phyloP scores from a whole-genome alignment of 2,888 invertebrate genomes.

The Scaptomyza flava region DNA sequence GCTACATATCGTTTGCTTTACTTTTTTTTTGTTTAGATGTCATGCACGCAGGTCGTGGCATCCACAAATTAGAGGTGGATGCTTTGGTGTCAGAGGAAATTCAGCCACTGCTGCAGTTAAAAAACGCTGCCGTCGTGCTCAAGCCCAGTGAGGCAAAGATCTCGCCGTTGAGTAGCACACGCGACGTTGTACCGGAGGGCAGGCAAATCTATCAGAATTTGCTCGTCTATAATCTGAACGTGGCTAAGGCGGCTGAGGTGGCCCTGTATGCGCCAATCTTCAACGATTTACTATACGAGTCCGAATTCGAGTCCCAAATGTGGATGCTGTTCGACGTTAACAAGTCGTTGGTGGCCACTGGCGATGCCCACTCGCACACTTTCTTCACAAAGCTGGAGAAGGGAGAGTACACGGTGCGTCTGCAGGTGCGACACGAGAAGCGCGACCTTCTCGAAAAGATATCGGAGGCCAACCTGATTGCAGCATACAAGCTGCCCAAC shows the following conservation, averaged over 20 bases:
- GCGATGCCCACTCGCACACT: constrained; percentile 95
- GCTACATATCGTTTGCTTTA: not conserved
- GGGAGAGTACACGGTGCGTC: constrained; percentile 94
- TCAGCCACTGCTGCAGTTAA: constrained; percentile 90
- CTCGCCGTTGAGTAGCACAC: constrained; percentile 88
- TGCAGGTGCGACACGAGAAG: constrained; percentile 96
- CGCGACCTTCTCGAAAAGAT: constrained; percentile 93
- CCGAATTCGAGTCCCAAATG: constrained; percentile 97
- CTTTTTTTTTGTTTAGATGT: constrained; percentile 83
- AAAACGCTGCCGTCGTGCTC: constrained; percentile 89
- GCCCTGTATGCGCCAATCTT: constrained; percentile 91
- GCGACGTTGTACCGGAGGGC: constrained; percentile 94
- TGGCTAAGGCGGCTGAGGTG: constrained; percentile 93
- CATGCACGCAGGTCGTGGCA: constrained; percentile 91
- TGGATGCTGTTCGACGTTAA: constrained; percentile 98
- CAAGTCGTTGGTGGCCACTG: constrained; percentile 93
- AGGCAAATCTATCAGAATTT: constrained; percentile 96
- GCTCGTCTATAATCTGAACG: constrained; percentile 93
- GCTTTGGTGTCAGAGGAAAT: constrained; percentile 90
- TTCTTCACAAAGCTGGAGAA: constrained; percentile 93
- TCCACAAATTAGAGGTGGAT: constrained; percentile 90
- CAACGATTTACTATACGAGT: constrained; percentile 96
- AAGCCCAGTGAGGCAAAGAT: constrained; percentile 94
- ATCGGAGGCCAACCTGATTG: constrained; percentile 90
- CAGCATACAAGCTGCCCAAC: constrained; percentile 91